These are phyloP conservation scores for Oxyscelio sp. DNA, from an alignment of 2,888 invertebrate species.

Conservation along the genomic window DNA sequence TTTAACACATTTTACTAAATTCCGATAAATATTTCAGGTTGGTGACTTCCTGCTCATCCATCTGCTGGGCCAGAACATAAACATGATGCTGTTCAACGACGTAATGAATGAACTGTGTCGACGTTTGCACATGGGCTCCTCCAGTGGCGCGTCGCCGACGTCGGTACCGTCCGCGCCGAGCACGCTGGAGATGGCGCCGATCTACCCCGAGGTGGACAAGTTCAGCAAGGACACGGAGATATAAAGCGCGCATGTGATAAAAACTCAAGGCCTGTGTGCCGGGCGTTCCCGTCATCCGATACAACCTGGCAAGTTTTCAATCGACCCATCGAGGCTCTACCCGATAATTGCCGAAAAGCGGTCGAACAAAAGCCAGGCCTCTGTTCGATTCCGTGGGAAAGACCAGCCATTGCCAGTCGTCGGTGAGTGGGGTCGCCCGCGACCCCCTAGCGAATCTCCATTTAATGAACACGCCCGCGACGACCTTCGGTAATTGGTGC, in stretches of 20 bases:
- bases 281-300: conserved; percentile 47
- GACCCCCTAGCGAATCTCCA: conserved; percentile 56
- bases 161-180: conserved; percentile 94
- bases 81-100: conserved; percentile 94
- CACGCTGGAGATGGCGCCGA: conserved; percentile 95
- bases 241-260: conserved; percentile 88
- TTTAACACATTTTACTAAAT: too few relatives aligned
- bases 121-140: conserved; percentile 92
- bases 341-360: conserved; percentile 48
- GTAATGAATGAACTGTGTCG: conserved; percentile 94
- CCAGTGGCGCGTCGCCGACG: conserved; percentile 89
- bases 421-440: conserved; percentile 29
- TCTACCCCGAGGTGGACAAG: conserved; percentile 94
- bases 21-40: conserved; percentile 93
- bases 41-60: conserved; percentile 96
- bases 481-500: conserved; percentile 61
- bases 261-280: conserved; percentile 62
- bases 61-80: conserved; percentile 95
- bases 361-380: conserved; percentile 71
- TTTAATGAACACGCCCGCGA: too few relatives aligned
- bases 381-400: conserved; percentile 61
- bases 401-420: conserved; percentile 67
- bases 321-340: conserved; percentile 66
- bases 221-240: conserved; percentile 95
- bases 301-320: conserved; percentile 59